Evolutionary conservation across 2,113 vertebrate genomes (phyloP), one percentile per base, ranked within the genome.

Genomic region (cattle (Bos taurus)): DNA sequence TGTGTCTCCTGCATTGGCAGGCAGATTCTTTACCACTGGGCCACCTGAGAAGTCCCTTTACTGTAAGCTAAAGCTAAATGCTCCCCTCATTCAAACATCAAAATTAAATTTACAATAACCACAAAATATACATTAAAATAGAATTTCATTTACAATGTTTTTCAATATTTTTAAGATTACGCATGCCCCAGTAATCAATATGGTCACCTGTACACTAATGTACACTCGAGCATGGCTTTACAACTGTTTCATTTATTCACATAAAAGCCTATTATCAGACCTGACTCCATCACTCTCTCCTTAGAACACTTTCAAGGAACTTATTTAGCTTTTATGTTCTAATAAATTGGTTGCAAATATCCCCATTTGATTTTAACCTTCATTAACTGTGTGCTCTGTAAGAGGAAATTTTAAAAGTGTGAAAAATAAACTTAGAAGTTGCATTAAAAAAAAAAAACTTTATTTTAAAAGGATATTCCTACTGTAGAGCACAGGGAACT

Each of bases 21-120:
- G 67, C 1, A 0, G 67, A 36, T 11, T 71, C 17, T 36, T 71
- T 36, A 36, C 67, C 17, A 36, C 4, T 40, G 19, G 19, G 19
- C 9, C n/a, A 12, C 19, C n/a, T 40, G 67, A 71, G 67, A 71
- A 23, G 67, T 23, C 67, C n/a, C 19, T 71, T 95, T 86, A 57
- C 13, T 81, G 7, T 14, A 74, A 85, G 40, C 7, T 40, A 78
- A 95, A 81, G 43, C 17, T 80, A 93, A 96, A 59, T 10, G 11
- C 28, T 87, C 28, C 16, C 33, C 26, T 74, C 33, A 36, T 23
- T 59, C 14, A 28, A 83, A 33, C 59, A 54, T 17, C 43, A 21
- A 30, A 50, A 6, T 14, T 83, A 5, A 83, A 60, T 40, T 43
- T 46, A 26, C 9, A 67, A n/a, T 5, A 83, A 25, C 26, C 26